A percentile compares a stretch with the other conserved stretches of the same genome.
Evolutionary conservation across 2,888 invertebrate species (phyloP).

Genomic region (Euproctis similis): DNA sequence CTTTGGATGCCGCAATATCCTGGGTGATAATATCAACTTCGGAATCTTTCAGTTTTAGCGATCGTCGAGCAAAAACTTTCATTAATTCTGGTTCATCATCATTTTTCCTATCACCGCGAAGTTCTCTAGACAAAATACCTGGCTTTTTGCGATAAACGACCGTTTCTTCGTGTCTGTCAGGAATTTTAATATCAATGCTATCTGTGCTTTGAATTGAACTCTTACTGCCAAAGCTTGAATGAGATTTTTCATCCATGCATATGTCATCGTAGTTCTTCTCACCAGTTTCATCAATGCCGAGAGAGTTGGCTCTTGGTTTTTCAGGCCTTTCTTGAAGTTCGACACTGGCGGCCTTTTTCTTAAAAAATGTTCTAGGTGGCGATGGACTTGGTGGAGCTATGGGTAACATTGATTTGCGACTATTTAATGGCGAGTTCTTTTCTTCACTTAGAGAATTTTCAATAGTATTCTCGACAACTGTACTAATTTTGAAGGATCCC

Average conservation of each 20-base stretch:
- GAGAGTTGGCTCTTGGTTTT: slow-evolving; percentile 54
- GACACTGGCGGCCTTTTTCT: slow-evolving; percentile 73
- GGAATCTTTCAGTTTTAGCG: slow-evolving; percentile 85
- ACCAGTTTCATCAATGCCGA: slow-evolving; percentile 60
- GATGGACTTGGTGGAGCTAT: slow-evolving; percentile 50
- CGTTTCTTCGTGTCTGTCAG: slow-evolving; percentile 60
- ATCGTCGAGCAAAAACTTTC: slow-evolving; percentile 87
- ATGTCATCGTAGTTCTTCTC: slow-evolving; percentile 66
- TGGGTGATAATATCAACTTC: slow-evolving; percentile 78
- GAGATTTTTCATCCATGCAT: slow-evolving; percentile 64
- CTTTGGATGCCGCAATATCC: slow-evolving; percentile 68
- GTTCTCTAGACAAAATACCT: slow-evolving; percentile 51
- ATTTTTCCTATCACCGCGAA: slow-evolving; percentile 59
- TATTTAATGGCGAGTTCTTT: slow-evolving; percentile 37
- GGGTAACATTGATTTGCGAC: slow-evolving; percentile 32
- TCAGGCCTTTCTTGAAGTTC: slow-evolving; percentile 66
- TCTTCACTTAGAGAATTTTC: slow-evolving; percentile 37
- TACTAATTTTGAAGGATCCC: slow-evolving; percentile 36
- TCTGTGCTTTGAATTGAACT: slow-evolving; percentile 67
- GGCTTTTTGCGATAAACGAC: slow-evolving; percentile 77
- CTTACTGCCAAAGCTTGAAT: slow-evolving; percentile 68
- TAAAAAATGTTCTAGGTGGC: slow-evolving; percentile 67
- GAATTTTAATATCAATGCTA: slow-evolving; percentile 55
- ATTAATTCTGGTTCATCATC: slow-evolving; percentile 86
- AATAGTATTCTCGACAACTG: slow-evolving; percentile 34